These are phyloP conservation scores for Rhinoraja longicauda DNA, from an alignment of 2,797 vertebrate genomes.

Conservation along the genomic window DNA sequence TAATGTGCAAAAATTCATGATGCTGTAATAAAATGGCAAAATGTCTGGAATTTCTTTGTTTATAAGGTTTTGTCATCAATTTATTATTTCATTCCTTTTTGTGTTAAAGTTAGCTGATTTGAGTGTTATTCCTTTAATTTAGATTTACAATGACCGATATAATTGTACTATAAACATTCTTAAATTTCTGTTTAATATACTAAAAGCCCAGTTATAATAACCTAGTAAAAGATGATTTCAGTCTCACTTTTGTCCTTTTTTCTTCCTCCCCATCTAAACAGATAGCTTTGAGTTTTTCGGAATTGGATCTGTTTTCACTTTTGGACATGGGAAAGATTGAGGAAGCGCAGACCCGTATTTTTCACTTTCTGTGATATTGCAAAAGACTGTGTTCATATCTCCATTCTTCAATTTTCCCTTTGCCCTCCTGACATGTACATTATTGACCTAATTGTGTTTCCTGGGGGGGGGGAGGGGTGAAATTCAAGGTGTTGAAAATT, in stretches of 20 bases:
- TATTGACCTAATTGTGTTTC: too few relatives aligned
- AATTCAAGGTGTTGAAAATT: too few relatives aligned
- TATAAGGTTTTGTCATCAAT: not conserved
- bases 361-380: not conserved
- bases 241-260: not conserved
- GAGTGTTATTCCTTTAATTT: not conserved
- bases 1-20: not conserved
- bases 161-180: not conserved
- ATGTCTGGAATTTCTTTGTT: not conserved
- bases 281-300: not conserved
- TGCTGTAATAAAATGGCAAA: not conserved
- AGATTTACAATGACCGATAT: not conserved
- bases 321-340: not conserved
- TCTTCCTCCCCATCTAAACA: not conserved
- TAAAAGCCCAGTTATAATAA: not conserved
- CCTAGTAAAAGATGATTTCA: not conserved
- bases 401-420: too few relatives aligned
- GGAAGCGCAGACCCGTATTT: not conserved
- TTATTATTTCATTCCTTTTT: not conserved
- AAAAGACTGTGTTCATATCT: too few relatives aligned
- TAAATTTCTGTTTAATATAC: not conserved
- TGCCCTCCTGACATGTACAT: too few relatives aligned
- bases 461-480: too few relatives aligned
- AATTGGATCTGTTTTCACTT: not conserved
- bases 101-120: not conserved